A percentile compares a stretch with the other conserved stretches of the same genome.
Conservation (phyloP, 2,888 invertebrate species). For the Sinodicranocentrus sp. region DNA sequence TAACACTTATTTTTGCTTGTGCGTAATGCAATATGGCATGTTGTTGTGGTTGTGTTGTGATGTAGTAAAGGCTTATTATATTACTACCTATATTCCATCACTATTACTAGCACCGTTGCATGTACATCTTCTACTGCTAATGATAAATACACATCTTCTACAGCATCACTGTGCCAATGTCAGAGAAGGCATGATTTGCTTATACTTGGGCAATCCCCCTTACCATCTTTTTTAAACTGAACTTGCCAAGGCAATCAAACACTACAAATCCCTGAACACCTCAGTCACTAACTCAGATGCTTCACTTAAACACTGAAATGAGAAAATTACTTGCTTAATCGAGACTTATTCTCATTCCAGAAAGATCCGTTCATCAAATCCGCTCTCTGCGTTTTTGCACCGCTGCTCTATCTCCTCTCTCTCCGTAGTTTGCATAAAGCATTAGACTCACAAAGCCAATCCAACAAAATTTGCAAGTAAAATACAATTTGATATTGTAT, state of each 20-base stretch:
- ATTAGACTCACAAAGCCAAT: not conserved
- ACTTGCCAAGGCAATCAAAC: conserved; percentile 37
- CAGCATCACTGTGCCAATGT: conserved; percentile 37
- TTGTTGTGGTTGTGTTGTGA: conserved; percentile 40
- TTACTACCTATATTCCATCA: conserved; percentile 12
- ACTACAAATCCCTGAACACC: conserved; percentile 32
- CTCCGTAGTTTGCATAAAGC: not conserved
- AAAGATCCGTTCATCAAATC: not conserved
- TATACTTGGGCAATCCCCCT: conserved; percentile 66
- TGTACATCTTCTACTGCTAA: not conserved
- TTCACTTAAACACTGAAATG: conserved; percentile 22
- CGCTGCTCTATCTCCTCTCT: not conserved
- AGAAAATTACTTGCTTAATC: not conserved
- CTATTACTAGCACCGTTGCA: not conserved
- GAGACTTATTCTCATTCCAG: conserved; percentile 7
- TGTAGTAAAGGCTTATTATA: conserved; percentile 18
- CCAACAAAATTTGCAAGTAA: conserved; percentile 20
- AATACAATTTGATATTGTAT: not conserved
- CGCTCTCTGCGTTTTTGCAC: not conserved
- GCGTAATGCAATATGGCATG: conserved; percentile 59
- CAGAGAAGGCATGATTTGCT: conserved; percentile 35
- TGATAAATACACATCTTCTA: not conserved
- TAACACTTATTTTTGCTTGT: conserved; percentile 63
- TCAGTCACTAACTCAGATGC: conserved; percentile 31
- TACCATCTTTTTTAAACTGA: conserved; percentile 46